Evolutionary conservation across 2,888 invertebrate species (phyloP), one percentile per base, ranked within the genome.

Genomic region (Papilio gigon): DNA sequence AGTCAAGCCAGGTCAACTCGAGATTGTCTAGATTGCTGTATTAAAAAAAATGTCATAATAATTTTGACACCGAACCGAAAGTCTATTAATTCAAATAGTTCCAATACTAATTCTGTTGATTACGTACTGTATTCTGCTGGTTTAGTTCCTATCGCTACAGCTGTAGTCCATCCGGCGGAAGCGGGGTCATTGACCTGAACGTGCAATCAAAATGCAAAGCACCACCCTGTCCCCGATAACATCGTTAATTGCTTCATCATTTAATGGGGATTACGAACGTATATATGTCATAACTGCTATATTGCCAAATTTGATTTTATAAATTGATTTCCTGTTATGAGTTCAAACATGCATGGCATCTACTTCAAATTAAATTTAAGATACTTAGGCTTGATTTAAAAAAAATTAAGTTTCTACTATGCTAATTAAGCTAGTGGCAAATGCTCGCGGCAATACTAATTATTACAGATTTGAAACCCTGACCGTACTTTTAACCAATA

Each of bases 171-270:
- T 62, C 73, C 33, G 65, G 72, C 85, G 86, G 85, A 86, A 85
- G 80, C 71, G 75, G 71, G 88, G 85, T 86, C 86, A 84, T 70
- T 80, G 89, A 69, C 80, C 88, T 80, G 72, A 77, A 82, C 80
- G 86, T 84, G 81, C 81, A 84, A 85, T 84, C 81, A 83, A 80
- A 80, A 80, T 83, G 78, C 80, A 79, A 80, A 77, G 65, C 73
- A 79, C 75, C 70, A 70, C 62, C 33, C 53, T 71, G 73, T 72
- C 68, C 44, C 40, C 71, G 74, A 77, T 77, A 74, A 71, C 66
- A 76, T 75, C 74, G 67, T 73, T 75, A 72, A 73, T 76, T 74
- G 72, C 71, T 70, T 68, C 33, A 67, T 68, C 37, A 61, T 59
- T 40, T 47, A 64, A 35, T 30, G 20, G 25, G 20, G 27, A 69